Base-by-base conservation (phyloP, 2,113 vertebrate genomes). In the Paedocypris sp. region DNA sequence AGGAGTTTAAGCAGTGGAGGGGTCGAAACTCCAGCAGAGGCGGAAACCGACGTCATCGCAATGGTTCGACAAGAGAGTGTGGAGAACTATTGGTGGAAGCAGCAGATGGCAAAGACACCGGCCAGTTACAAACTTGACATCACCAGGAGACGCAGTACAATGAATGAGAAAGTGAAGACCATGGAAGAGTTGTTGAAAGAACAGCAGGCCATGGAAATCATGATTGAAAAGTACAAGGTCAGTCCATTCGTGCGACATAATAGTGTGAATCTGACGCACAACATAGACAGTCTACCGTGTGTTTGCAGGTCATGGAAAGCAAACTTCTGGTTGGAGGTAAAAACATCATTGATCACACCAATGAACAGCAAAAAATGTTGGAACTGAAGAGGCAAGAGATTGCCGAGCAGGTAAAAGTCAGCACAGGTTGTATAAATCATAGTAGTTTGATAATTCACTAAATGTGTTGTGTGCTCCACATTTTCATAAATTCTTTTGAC, bases 161-260 rank as follows among this genome's bases (percentile, higher is more conserved):
- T 92, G 49, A 83, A 78, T 60, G 90, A 90, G 66, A 93, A 94
- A 71, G 86, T 88, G 66, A 91, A 85, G 70, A 92, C 89, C 76
- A 76, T 94, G 11, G 89, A 90, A 68, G 91, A 94, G 9, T 76
- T 92, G 70, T 73, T 83, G 58, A 89, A 85, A 74, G 93, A 98
- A 52, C 92, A 89, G 60, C 88, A 94, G 61, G 88, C 91, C 67
- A 81, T 92, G 0, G 90, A 92, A 79, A 85, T 88, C 57, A 86
- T 98, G 16, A 90, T 94, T 1, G 87, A 89, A 77, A 98, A 92
- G 74, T 94, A 93, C 71, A 94, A 95, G 94, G 94, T 97, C 77
- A 5, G 62, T 11, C n/a, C 5, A 7, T 10, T 20, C 1, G 10
- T 20, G 36, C 9, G 41, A 13, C 49, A 46, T 46, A 19, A 41